These are phyloP conservation scores for Poeciliopsis paucimaculata DNA, from an alignment of 2,797 vertebrate genomes.

Conservation along the genomic window DNA sequence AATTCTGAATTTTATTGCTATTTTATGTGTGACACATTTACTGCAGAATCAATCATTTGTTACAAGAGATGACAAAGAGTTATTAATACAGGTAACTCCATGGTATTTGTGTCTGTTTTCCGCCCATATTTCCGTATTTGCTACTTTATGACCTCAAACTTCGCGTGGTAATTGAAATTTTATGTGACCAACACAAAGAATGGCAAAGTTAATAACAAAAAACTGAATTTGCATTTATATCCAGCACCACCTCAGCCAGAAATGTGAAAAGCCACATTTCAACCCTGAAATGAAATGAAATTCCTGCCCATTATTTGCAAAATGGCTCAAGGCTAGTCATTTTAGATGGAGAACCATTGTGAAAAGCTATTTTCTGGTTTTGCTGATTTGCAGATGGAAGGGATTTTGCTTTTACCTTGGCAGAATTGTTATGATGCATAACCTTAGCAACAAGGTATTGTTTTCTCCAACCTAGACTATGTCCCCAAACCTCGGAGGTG, in stretches of 20 bases:
- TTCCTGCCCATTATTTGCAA: not conserved
- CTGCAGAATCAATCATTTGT: not conserved
- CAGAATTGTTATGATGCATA: not conserved
- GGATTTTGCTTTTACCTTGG: not conserved
- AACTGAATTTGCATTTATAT: not conserved
- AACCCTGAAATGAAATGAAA: not conserved
- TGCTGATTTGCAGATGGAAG: not conserved
- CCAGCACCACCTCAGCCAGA: not conserved
- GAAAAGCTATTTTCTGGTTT: not conserved
- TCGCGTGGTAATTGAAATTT: not conserved
- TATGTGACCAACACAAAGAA: not conserved
- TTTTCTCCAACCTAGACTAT: not conserved
- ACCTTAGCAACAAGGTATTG: not conserved
- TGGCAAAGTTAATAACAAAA: not conserved
- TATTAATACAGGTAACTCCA: slow-evolving; percentile 6
- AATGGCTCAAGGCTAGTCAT: not conserved
- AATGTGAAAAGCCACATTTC: not conserved
- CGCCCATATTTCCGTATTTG: not conserved
- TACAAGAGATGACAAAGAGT: not conserved
- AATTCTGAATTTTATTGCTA: slow-evolving; percentile 17
- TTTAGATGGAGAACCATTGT: not conserved
- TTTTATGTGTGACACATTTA: slow-evolving; percentile 30
- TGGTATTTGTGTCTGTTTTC: not conserved
- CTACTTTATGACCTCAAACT: not conserved
- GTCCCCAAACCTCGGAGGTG: not conserved